These are phyloP conservation scores for Spodoptera littoralis DNA, from an alignment of 2,888 invertebrate species.

Conservation along the genomic window DNA sequence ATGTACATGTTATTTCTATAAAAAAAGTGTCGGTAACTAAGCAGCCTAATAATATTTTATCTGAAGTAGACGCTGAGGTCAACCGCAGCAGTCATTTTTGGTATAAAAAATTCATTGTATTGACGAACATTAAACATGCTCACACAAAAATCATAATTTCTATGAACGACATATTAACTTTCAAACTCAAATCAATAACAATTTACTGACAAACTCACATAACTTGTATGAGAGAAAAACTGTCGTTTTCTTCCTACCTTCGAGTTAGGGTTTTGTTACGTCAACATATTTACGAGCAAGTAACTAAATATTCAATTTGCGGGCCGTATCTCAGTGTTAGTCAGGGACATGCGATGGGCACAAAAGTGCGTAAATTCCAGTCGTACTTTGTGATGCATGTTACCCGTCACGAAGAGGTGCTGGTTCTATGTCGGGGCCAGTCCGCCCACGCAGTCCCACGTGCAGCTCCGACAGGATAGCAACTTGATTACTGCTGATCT, in stretches of 20 bases:
- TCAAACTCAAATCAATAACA: neutral
- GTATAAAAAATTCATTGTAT: too few relatives aligned
- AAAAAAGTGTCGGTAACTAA: too few relatives aligned
- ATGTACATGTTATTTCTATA: too few relatives aligned
- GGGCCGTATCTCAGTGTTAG: constrained; percentile 55
- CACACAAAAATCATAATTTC: too few relatives aligned
- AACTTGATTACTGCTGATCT: constrained; percentile 50
- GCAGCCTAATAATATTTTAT: too few relatives aligned
- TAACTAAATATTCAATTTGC: constrained; percentile 58
- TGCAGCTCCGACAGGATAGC: constrained; percentile 62
- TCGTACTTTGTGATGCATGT: constrained; percentile 36
- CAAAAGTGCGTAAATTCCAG: constrained; percentile 49
- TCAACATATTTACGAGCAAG: constrained; percentile 45
- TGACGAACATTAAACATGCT: too few relatives aligned
- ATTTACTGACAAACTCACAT: constrained; percentile 1
- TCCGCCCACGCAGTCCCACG: constrained; percentile 80
- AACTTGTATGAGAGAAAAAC: constrained; percentile 2
- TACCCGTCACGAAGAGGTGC: constrained; percentile 40
- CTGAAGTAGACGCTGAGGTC: too few relatives aligned
- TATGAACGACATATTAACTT: too few relatives aligned
- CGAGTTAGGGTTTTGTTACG: constrained; percentile 37
- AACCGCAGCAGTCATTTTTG: too few relatives aligned
- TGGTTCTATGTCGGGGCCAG: constrained; percentile 63
- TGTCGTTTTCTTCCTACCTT: constrained; percentile 7
- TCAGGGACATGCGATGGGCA: constrained; percentile 52